phyloP scores from a whole-genome alignment of 2,888 invertebrate genomes.

The Megamerina dolium region DNA sequence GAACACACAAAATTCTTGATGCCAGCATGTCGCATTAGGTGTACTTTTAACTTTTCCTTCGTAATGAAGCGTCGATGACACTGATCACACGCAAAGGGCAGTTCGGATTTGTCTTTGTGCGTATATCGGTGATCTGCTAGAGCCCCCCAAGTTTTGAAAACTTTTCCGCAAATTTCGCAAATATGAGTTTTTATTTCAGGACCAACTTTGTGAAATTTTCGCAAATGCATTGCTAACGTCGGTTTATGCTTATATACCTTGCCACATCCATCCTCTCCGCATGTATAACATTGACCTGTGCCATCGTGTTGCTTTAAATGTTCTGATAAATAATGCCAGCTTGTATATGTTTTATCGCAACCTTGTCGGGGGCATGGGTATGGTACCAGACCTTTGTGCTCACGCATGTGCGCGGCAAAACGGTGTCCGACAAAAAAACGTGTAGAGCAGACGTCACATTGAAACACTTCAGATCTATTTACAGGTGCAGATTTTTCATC shows the following conservation, averaged over 20 bases:
- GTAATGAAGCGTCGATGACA: conserved; percentile 34
- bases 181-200: conserved; percentile 32
- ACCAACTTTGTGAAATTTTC: conserved; percentile 31
- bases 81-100: conserved; percentile 34
- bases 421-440: conserved; percentile 27
- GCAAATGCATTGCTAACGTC: conserved; percentile 32
- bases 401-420: conserved; percentile 29
- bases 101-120: conserved; percentile 32
- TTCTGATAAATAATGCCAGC: conserved; percentile 23
- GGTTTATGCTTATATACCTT: conserved; percentile 34
- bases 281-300: conserved; percentile 21
- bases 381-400: conserved; percentile 31
- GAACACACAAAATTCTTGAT: conserved; percentile 41
- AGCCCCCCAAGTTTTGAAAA: conserved; percentile 30
- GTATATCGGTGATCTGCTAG: conserved; percentile 36
- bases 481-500: too few species aligned
- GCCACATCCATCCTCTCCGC: conserved; percentile 29
- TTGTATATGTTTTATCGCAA: conserved; percentile 31
- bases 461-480: not conserved
- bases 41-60: conserved; percentile 37
- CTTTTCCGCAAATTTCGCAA: conserved; percentile 40
- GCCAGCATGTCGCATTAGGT: conserved; percentile 41
- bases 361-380: conserved; percentile 30
- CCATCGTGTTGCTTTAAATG: conserved; percentile 32
- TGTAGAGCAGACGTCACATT: conserved; percentile 29